A percentile compares a stretch with the other conserved stretches of the same genome.
Conservation (phyloP, 1,140 invertebrate species). For the Papilio polyxenes region DNA sequence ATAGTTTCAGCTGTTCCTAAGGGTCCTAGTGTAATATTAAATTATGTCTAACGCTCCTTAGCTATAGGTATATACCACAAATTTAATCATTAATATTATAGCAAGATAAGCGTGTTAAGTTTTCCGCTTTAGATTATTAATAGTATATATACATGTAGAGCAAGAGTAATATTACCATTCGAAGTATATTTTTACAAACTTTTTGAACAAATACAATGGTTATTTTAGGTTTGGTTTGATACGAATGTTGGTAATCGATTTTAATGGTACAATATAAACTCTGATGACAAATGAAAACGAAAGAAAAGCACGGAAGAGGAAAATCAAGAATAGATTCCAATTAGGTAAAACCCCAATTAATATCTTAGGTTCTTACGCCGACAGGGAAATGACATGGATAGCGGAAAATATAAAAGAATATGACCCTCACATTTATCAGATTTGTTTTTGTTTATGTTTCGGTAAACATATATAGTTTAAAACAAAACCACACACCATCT, state of each 20-base stretch:
- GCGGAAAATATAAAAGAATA: background rate
- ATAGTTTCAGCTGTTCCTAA: background rate
- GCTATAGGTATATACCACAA: background rate
- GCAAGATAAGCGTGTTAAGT: background rate
- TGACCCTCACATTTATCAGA: background rate
- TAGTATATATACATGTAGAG: background rate
- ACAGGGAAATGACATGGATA: background rate
- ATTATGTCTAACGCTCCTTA: background rate
- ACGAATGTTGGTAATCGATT: background rate
- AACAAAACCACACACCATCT: background rate
- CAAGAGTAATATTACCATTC: background rate
- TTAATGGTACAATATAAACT: background rate
- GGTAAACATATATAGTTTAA: background rate
- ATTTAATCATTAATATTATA: background rate
- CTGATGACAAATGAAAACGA: background rate
- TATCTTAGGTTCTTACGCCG: background rate
- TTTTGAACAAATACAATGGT: background rate
- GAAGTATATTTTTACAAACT: background rate
- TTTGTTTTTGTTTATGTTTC: background rate
- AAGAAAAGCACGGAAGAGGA: background rate
- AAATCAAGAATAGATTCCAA: background rate
- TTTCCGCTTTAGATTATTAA: background rate
- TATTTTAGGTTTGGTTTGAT: too few relatives aligned
- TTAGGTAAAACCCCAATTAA: background rate
- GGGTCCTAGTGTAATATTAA: background rate